Base-by-base conservation (phyloP, 2,113 vertebrate species). In the Actenoides lindsayi region DNA sequence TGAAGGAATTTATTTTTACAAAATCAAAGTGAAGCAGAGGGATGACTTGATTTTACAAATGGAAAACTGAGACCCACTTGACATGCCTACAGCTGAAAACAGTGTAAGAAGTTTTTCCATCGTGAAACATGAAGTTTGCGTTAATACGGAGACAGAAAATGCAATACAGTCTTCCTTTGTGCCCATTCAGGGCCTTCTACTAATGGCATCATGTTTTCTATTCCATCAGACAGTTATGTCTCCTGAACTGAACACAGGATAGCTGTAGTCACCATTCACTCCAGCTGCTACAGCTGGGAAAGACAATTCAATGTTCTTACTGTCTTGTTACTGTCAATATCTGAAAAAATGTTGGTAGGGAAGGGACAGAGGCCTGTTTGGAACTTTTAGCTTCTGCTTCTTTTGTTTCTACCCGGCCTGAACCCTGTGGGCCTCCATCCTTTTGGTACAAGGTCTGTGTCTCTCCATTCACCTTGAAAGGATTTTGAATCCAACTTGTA, bases 21-120 rank as follows among this genome's bases (percentile, higher is more conserved):
- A 74, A 57, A 68, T 46, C n/a, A 78, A 46, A 48, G 39, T 68
- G 62, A 93, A 84, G 35, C 33, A 53, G 28, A 87, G 44, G 57
- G 20, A 89, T 63, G 23, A 62, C 35, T 60, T 71, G 30, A 68
- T 80, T 83, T 77, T 89, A 74, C 44, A 95, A 69, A 69, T 19
- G 37, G 30, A 31, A 89, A 87, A 87, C 39, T 78, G 57, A 91
- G 73, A 83, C 41, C 28, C 25, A 85, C 23, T 16, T 81, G 80
- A 73, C 16, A 28, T 15, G 18, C 17, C 48, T 51, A 51, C 20
- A 92, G 54, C 25, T 4, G 16, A 80, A 73, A 90, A 54, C 1
- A 8, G 44, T 60, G 24, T 19, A 73, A 57, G 23, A 81, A 84
- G 53, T 20, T 80, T 56, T 67, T 57, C 17, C 60, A 74, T 28